phyloP scores from a whole-genome alignment of 2,113 vertebrate genomes.

The Ailuropoda melanoleuca region DNA sequence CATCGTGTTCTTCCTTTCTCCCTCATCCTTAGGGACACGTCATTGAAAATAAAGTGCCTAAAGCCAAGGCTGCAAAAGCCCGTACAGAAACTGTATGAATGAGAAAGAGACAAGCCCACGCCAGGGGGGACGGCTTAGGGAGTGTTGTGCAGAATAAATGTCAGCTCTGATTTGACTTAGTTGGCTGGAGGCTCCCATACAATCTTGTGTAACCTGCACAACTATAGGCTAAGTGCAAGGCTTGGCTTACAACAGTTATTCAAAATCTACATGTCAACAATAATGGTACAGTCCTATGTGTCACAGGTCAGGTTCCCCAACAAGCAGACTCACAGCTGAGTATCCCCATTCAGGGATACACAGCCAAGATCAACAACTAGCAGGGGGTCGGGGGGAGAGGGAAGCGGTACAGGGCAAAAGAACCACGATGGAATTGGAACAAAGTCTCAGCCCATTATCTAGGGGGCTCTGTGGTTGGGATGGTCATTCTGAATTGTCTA shows the following conservation, averaged over 20 bases:
- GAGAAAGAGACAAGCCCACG: not conserved
- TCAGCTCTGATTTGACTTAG: not conserved
- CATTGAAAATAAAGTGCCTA: constrained; percentile 3
- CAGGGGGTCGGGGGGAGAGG: not conserved
- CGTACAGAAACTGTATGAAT: not conserved
- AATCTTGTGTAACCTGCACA: not conserved
- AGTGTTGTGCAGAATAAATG: not conserved
- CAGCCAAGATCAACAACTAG: not conserved
- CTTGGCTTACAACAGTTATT: not conserved
- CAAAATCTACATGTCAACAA: not conserved
- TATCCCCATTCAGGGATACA: not conserved
- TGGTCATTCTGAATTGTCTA: not conserved
- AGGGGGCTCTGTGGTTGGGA: not conserved
- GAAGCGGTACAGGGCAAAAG: not conserved
- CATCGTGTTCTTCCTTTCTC: constrained; percentile 18
- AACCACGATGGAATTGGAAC: not conserved
- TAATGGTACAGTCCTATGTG: not conserved
- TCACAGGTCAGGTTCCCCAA: not conserved
- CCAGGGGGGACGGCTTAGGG: not conserved
- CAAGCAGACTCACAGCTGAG: not conserved
- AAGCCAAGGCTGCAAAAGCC: not conserved
- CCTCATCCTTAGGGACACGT: not conserved
- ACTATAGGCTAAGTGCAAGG: not conserved
- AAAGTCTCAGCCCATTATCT: not conserved
- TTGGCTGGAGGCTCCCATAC: not conserved